Conservation (phyloP, 2,888 invertebrate genomes). For the Oscheius sp. region DNA sequence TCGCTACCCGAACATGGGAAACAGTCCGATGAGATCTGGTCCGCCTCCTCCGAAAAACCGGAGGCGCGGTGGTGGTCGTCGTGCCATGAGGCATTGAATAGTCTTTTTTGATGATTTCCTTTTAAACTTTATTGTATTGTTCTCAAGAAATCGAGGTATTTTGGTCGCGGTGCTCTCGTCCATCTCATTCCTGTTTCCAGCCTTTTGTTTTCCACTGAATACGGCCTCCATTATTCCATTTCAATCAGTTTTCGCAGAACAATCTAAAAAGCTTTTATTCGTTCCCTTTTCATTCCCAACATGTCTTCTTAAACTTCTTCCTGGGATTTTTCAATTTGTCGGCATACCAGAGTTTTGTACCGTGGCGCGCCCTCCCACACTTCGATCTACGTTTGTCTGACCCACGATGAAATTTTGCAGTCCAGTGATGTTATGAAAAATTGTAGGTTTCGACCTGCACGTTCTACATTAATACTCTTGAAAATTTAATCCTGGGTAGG, state of each 20-base stretch:
- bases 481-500: too few species aligned
- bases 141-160: not conserved
- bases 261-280: not conserved
- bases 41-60: not conserved
- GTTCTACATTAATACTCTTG: too few species aligned
- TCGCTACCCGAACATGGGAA: constrained; percentile 16
- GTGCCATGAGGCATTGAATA: not conserved
- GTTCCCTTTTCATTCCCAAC: too few species aligned
- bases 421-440: too few species aligned
- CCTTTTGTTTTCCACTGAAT: not conserved
- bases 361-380: too few species aligned
- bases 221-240: not conserved
- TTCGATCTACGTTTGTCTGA: too few species aligned
- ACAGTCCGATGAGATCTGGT: not conserved
- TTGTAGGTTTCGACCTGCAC: too few species aligned
- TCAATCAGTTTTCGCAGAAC: not conserved
- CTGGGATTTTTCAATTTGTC: too few species aligned
- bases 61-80: constrained; percentile 5
- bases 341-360: too few species aligned
- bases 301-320: too few species aligned
- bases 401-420: too few species aligned
- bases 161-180: not conserved
- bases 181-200: not conserved
- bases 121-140: not conserved
- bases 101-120: not conserved